Conservation (phyloP, 2,113 vertebrate species). For the Lamprologus lemairii region DNA sequence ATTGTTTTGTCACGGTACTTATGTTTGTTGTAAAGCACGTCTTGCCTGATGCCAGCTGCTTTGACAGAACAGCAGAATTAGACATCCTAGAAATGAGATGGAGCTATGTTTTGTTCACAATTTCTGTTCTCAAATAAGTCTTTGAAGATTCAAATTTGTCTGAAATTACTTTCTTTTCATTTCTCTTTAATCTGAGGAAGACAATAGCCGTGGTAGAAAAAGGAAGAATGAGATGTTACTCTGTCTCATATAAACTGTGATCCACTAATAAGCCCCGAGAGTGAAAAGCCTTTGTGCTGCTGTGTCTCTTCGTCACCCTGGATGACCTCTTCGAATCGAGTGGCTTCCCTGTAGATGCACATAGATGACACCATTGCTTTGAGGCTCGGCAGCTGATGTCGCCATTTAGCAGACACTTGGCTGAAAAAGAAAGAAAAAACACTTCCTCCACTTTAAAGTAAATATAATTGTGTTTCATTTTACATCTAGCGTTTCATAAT, state of each 20-base stretch:
- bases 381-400: conserved; percentile 33
- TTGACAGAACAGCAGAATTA: not conserved
- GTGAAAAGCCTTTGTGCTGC: not conserved
- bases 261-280: not conserved
- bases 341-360: not conserved
- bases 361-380: conserved; percentile 22
- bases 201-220: not conserved
- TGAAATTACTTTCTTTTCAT: not conserved
- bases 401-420: not conserved
- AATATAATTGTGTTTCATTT: not conserved
- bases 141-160: not conserved
- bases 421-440: not conserved
- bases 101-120: not conserved
- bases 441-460: not conserved
- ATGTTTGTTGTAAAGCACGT: not conserved
- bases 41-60: not conserved
- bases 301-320: not conserved
- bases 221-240: not conserved
- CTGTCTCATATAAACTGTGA: not conserved
- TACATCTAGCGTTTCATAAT: not conserved
- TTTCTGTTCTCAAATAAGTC: not conserved
- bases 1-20: not conserved
- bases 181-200: not conserved
- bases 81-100: not conserved
- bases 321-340: not conserved